Evolutionary conservation across 1,140 invertebrate genomes (phyloP), one percentile per base, ranked within the genome.

Genomic region (Camponotus floridanus): DNA sequence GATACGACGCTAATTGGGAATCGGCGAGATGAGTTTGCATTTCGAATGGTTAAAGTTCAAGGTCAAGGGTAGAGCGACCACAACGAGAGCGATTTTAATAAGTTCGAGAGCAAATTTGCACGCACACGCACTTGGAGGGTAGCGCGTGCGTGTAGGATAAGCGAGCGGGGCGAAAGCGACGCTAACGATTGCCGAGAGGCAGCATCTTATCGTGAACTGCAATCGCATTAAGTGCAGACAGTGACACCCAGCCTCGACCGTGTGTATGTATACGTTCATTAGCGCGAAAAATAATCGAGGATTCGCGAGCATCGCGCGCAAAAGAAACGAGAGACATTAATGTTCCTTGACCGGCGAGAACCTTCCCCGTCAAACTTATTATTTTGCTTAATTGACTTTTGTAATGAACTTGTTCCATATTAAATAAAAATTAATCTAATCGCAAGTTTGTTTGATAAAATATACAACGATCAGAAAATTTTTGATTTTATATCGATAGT

Each of bases 281-380:
- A 94, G 92, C 89, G 93, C 90, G 93, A 94, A 94, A 94, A 94
- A 93, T 94, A 94, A 95, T 94, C 91, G 92, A 93, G 90, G 87
- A 86, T 88, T 92, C 90, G 89, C 91, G 85, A 78, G 85, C 88
- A 91, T 91, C 90, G 91, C 86, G 87, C 76, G 26, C 26, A 26
- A 62, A 88, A 90, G 91, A 55, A 85, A 76, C 21, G 48, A 85
- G 90, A 90, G 90, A 89, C 87, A 92, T 94, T 94, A 93, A 87
- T 81, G 85, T 73, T 62, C 64, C 67, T 55, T 42, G 71, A 65
- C 73, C 61, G 33, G 45, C 59, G 6, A 76, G 18, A n/a, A 45
- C 45, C 59, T 51, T 78, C 31, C 21, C 26, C 48, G 45, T 42
- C 11, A 13, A 65, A 76, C 45, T 85, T 55, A 36, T 73, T 61